phyloP scores from a whole-genome alignment of 2,888 invertebrate species.

The Vannuccia rotundouncinata region DNA sequence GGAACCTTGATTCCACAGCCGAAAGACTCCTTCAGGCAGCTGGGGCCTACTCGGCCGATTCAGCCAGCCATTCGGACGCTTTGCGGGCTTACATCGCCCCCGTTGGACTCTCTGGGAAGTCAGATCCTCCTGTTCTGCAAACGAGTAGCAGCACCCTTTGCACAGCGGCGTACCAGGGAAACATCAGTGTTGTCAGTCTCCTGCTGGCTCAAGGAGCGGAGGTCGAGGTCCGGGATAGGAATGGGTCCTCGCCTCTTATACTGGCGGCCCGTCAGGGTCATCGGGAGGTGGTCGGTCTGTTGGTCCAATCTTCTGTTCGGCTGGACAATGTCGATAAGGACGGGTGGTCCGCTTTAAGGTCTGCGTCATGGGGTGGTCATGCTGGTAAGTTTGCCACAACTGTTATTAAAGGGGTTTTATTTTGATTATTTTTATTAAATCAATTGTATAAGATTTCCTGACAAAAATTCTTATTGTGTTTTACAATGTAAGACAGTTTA shows the following conservation, averaged over 20 bases:
- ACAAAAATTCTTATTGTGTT: too few relatives aligned
- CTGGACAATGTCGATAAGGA: constrained; percentile 58
- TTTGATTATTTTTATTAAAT: too few relatives aligned
- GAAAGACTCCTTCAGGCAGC: not conserved
- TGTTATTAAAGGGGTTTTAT: not conserved
- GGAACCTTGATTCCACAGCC: not conserved
- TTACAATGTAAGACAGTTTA: too few relatives aligned
- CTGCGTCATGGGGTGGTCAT: constrained; percentile 92
- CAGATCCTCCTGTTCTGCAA: not conserved
- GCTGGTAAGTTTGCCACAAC: constrained; percentile 47
- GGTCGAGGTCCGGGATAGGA: constrained; percentile 33
- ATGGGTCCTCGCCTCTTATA: constrained; percentile 76
- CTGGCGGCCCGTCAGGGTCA: constrained; percentile 60
- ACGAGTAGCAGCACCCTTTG: not conserved
- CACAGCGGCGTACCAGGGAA: constrained; percentile 20
- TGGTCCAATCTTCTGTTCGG: constrained; percentile 55
- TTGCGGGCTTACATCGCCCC: not conserved
- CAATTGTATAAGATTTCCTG: too few relatives aligned
- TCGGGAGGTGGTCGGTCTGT: constrained; percentile 55
- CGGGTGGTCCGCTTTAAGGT: constrained; percentile 61
- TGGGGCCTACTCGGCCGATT: not conserved
- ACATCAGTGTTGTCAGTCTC: constrained; percentile 30
- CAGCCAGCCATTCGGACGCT: not conserved
- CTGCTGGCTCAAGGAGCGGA: constrained; percentile 39
- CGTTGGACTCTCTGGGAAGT: not conserved